Evolutionary conservation across 1,140 invertebrate genomes (phyloP).

Genomic region (Argopecten irradians): DNA sequence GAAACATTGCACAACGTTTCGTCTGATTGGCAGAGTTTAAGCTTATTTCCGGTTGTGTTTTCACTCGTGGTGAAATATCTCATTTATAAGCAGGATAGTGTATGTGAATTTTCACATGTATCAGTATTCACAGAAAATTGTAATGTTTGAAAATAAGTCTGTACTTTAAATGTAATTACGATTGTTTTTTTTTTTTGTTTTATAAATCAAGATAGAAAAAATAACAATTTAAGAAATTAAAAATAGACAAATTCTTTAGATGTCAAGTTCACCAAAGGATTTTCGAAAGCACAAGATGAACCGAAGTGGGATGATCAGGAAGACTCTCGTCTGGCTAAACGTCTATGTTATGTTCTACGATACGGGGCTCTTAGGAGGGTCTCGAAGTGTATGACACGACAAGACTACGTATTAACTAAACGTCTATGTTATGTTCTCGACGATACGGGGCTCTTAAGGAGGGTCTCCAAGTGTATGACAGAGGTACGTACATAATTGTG

Average conservation of each 20-base stretch:
- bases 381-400: slow-evolving; percentile 56
- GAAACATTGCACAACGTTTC: neutral
- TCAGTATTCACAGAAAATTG: neutral
- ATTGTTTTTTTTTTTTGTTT: too few species aligned
- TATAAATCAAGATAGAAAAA: too few species aligned
- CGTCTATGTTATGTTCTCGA: slow-evolving; percentile 63
- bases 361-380: slow-evolving; percentile 67
- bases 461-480: slow-evolving; percentile 58
- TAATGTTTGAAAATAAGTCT: neutral
- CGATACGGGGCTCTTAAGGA: slow-evolving; percentile 66
- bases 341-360: slow-evolving; percentile 63
- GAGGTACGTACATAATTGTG: slow-evolving; percentile 47
- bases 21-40: neutral
- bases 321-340: slow-evolving; percentile 53
- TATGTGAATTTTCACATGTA: neutral
- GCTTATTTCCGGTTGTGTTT: neutral
- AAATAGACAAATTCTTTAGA: neutral
- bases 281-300: neutral
- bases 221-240: neutral
- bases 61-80: neutral
- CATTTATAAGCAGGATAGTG: neutral
- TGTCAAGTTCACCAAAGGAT: neutral
- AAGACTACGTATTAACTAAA: slow-evolving; percentile 52
- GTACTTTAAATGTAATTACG: neutral
- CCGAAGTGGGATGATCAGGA: neutral